These are phyloP conservation scores for Himantopus leucocephalus DNA, from an alignment of 2,113 vertebrate genomes.

Conservation along the genomic window DNA sequence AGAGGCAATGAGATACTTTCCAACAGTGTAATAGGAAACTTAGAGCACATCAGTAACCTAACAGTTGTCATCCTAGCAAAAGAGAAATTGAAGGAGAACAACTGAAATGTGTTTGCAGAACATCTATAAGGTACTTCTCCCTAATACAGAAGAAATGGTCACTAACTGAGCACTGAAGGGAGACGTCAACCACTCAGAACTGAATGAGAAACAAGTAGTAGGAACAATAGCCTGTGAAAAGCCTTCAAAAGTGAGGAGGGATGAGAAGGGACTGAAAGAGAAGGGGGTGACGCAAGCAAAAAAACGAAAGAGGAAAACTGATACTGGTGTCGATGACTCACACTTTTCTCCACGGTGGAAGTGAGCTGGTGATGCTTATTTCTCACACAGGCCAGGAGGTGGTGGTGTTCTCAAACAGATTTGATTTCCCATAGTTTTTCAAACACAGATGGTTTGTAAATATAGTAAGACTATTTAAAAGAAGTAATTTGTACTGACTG, in stretches of 20 bases:
- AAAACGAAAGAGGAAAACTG: not conserved
- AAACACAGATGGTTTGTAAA: conserved; percentile 7
- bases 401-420: conserved; percentile 22
- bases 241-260: not conserved
- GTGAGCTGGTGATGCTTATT: not conserved
- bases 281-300: not conserved
- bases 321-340: not conserved
- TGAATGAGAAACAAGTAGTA: not conserved
- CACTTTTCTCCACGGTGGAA: rapidly evolving
- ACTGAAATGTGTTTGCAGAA: not conserved
- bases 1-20: not conserved
- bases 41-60: not conserved
- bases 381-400: not conserved
- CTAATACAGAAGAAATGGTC: not conserved
- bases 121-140: not conserved
- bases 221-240: not conserved
- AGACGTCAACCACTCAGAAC: not conserved
- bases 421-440: not conserved
- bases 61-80: not conserved
- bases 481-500: not conserved
- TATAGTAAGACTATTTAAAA: not conserved
- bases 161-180: not conserved
- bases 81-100: not conserved
- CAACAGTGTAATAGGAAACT: not conserved
- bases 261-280: not conserved